phyloP scores from a whole-genome alignment of 2,797 vertebrate genomes.

The Hydrophis major region DNA sequence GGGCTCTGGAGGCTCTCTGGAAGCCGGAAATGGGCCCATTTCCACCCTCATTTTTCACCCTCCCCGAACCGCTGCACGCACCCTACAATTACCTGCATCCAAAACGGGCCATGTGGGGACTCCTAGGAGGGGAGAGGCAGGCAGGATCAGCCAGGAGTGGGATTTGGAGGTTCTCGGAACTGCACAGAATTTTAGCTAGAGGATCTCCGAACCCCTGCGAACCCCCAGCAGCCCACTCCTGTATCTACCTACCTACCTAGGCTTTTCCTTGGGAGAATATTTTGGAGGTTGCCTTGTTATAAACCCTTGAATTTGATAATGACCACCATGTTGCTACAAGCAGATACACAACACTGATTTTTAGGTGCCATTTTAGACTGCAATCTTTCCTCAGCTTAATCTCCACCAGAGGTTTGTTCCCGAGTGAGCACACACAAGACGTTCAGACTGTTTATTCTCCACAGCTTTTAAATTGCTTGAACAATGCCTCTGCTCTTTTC shows the following conservation, averaged over 20 bases:
- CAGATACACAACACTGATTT: not conserved
- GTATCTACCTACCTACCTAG: not conserved
- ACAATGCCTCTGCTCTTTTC: not conserved
- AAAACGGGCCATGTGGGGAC: too few relatives aligned
- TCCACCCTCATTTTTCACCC: too few relatives aligned
- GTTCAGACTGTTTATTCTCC: not conserved
- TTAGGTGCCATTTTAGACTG: not conserved
- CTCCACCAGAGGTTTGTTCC: not conserved
- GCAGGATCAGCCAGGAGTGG: too few relatives aligned
- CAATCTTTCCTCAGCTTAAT: not conserved
- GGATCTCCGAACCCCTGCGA: too few relatives aligned
- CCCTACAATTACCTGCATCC: too few relatives aligned
- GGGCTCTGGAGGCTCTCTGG: too few relatives aligned
- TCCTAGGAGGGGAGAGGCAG: too few relatives aligned
- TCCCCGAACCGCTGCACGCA: rapidly evolving
- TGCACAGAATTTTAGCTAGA: too few relatives aligned
- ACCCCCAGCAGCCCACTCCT: too few relatives aligned
- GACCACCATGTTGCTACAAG: not conserved
- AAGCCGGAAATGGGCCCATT: too few relatives aligned
- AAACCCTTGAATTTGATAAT: not conserved
- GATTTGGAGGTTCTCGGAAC: too few relatives aligned
- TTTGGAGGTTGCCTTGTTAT: not conserved
- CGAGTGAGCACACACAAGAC: not conserved
- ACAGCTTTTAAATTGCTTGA: not conserved
- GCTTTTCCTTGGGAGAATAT: not conserved